Base-by-base conservation (phyloP, 2,797 vertebrate species). In the Channa striata region DNA sequence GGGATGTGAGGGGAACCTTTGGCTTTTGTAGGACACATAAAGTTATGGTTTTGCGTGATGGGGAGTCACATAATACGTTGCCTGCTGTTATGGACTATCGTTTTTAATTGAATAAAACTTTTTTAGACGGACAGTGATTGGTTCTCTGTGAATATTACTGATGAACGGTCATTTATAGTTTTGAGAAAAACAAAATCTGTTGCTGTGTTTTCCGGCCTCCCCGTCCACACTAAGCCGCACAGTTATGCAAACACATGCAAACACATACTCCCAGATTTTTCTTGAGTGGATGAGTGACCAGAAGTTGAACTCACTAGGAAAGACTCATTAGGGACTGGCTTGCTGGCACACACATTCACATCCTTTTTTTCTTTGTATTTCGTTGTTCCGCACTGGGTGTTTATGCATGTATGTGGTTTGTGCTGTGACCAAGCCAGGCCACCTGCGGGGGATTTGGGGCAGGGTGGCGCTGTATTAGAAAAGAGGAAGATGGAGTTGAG, bases 401-500 rank as follows among this genome's bases (percentile, higher is more conserved):
- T 61, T 72, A 65, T 61, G 60, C 48, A 33, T 72, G 70, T 66
- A 54, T 53, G 59, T 48, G 52, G 68, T 83, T 54, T 70, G 67
- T 72, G 72, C 44, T 78, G 81, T 72, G 82, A 81, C 77, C 85
- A 82, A 79, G 78, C 74, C 73, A 83, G 83, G 89, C 88, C 93
- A 94, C 89, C 91, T 94, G 92, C 75, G 58, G 85, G 91, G 91
- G 90, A 92, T 91, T 92, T 93, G 77, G 87, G 85, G 77, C 21
- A 61, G 88, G 83, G 81, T 86, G 86, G 82, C 74, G 80, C 50
- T 84, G 66, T 71, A 63, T 50, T 75, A 78, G 54, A 81, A 59
- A 51, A 63, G 46, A 81, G 23, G 69, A 82, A 72, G 65, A 77
- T 20, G 67, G 52, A 74, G 63, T 72, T 47, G 37, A 49, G 49